A percentile compares a stretch with the other conserved stretches of the same genome.
Conservation (phyloP, 1,140 invertebrate genomes). For the Ridgeia piscesae region DNA sequence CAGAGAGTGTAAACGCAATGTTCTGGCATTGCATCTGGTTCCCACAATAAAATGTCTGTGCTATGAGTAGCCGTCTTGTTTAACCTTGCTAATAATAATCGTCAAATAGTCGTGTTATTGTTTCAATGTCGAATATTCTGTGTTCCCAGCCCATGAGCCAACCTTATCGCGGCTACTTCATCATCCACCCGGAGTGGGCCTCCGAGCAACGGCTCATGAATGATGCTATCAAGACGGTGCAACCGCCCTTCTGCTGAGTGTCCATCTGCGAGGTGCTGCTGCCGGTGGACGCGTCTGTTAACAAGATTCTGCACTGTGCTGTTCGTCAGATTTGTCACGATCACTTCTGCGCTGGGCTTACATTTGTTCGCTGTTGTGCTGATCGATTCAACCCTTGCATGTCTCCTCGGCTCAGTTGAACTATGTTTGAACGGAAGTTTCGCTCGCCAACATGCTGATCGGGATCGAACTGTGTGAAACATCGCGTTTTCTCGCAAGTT, state of each 20-base stretch:
- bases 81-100: too few species aligned
- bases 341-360: neutral
- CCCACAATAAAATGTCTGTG: too few species aligned
- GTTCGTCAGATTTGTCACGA: too few species aligned
- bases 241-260: neutral
- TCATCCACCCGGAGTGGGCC: constrained; percentile 22
- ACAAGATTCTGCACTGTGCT: too few species aligned
- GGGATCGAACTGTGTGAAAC: neutral
- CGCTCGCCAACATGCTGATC: neutral
- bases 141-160: neutral
- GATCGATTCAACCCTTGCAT: neutral
- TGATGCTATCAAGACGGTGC: neutral
- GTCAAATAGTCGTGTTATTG: too few species aligned
- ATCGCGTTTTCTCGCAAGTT: neutral
- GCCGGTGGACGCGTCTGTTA: too few species aligned
- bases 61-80: too few species aligned
- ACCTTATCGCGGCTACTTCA: constrained; percentile 15
- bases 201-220: constrained; percentile 8
- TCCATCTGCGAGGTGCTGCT: too few species aligned
- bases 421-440: neutral
- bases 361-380: neutral
- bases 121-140: neutral
- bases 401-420: neutral
- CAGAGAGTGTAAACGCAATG: too few species aligned
- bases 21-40: too few species aligned